Evolutionary conservation across 2,113 vertebrate genomes (phyloP), one percentile per base, ranked within the genome.

Genomic region (Chlamydotis undulata): DNA sequence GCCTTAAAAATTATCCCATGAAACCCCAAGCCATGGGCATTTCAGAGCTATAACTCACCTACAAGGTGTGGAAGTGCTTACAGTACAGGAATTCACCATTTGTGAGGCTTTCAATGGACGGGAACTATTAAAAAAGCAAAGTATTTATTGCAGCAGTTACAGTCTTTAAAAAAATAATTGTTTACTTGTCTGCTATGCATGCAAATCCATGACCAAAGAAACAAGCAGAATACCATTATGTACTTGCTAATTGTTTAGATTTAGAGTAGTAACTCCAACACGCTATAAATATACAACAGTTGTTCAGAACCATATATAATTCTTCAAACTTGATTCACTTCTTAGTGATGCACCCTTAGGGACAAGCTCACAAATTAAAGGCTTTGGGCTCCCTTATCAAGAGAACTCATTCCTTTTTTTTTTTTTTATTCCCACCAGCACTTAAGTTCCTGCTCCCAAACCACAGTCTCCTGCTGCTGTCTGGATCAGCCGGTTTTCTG

Each of bases 101-200:
- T 99, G 99, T 50, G 99, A 99, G 12, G 98, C 98, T 98, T 99
- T 99, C 94, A 99, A 97, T 64, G 99, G 99, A 97, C 99, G 98
- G 87, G 98, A 98, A 94, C 99, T 99, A 98, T 93, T 50, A 91
- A 97, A 97, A 96, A 94, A 97, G 56, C 80, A 94, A 96, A 97
- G 86, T 89, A 97, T 94, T 97, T 93, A 96, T 59, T 77, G 49
- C 50, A 83, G 55, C 41, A 97, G 89, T 95, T 95, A 87, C 6
- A 96, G 83, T 85, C 81, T 73, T 84, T 26, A 41, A 79, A 90
- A 93, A 96, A 71, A 28, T 25, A 49, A 41, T 19, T 37, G 9
- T 64, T 93, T 96, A 96, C 65, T 95, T 92, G 93, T 87, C 96
- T 97, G 89, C 95, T 79, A 60, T 43, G 91, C 92, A 96, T 87